Base-by-base conservation (phyloP, 2,113 vertebrate species). In the Motacilla tschutschensis region DNA sequence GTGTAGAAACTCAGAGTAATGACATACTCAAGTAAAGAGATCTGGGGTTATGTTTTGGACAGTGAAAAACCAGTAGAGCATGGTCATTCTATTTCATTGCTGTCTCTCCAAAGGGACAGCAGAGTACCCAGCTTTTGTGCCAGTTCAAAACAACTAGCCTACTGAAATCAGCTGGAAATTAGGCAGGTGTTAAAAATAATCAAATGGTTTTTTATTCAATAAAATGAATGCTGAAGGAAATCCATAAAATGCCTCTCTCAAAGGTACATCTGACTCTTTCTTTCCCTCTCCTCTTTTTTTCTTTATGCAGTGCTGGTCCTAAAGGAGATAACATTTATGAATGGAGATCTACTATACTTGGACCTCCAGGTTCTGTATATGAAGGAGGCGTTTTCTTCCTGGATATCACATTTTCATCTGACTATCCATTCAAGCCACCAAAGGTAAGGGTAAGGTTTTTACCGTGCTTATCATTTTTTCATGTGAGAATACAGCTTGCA, bases 251-350 rank as follows among this genome's bases (percentile, higher is more conserved):
- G 29, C 41, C 75, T 60, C 20, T 87, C 83, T 80, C 17, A 54
- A 51, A 67, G 53, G 8, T 44, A 50, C 28, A 43, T 69, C 47
- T 96, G 72, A 95, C 79, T 93, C 53, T 66, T 70, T 59, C 36
- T 43, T 64, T 58, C 66, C 51, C 41, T 59, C 41, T 88, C 15
- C 29, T 70, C 74, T 83, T 94, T 63, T 63, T 79, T 67, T 88
- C 85, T 94, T 94, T 81, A 69, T 47, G 57, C 93, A 99, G 99
- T 74, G 98, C 99, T 5, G 99, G 98, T 41, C 98, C 98, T 82
- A 99, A 99, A 98, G 98, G 98, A 91, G 98, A 99, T 97, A 99
- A 99, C 97, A 98, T 99, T 97, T 99, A 99, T 89, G 99, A 99
- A 93, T 99, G 99, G 99, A 98, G 98, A 96, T 99, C 98, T 43